Conservation (phyloP, 2,113 vertebrate species). For the Scatophagus argus region DNA sequence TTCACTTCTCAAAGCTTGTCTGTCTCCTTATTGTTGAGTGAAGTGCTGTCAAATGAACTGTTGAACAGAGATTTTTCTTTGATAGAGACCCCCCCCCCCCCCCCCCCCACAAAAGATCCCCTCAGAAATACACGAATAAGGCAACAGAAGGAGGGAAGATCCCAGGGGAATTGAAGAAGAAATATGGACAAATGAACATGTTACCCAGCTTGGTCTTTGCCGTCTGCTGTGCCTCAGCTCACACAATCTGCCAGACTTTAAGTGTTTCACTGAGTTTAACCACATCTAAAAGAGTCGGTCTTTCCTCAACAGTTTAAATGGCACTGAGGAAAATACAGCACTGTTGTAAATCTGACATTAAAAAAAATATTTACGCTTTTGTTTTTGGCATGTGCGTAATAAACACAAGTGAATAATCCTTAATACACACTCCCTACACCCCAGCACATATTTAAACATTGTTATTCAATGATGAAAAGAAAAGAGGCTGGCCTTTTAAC, state of each 20-base stretch:
- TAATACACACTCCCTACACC: background rate
- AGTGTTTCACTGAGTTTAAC: conserved; percentile 53
- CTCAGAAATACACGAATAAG: conserved; percentile 74
- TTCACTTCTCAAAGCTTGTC: conserved; percentile 42
- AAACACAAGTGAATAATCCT: background rate
- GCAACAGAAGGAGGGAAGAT: conserved; percentile 75
- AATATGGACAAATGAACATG: conserved; percentile 82
- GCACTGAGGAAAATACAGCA: conserved; percentile 1
- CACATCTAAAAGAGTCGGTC: conserved; percentile 27
- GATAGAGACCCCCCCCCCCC: conserved; percentile 80
- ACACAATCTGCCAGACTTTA: conserved; percentile 42
- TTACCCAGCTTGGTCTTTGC: conserved; percentile 71
- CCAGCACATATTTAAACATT: background rate
- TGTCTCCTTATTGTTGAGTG: conserved; percentile 56
- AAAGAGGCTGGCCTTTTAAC: background rate
- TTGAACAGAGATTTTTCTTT: conserved; percentile 76
- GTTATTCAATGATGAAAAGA: background rate
- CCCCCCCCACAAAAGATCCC: conserved; percentile 55
- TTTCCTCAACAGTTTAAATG: conserved; percentile 16
- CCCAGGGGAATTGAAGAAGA: conserved; percentile 70
- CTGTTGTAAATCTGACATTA: background rate
- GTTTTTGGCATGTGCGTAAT: background rate
- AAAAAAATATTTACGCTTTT: background rate
- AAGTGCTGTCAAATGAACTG: conserved; percentile 78
- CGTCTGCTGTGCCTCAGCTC: conserved; percentile 67